phyloP scores from a whole-genome alignment of 2,888 invertebrate species.

The Sialis lutaria region DNA sequence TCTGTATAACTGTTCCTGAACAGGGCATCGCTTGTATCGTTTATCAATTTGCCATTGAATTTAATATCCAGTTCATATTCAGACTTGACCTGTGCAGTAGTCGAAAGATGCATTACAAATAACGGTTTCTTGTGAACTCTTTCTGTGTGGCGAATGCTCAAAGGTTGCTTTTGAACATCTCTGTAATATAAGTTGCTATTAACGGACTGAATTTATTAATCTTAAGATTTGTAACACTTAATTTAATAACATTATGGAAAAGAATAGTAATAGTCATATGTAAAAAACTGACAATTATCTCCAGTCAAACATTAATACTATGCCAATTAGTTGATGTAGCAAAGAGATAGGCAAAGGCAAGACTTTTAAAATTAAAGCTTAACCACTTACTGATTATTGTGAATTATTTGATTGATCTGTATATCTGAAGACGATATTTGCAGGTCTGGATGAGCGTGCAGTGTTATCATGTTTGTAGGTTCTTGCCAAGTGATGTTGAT shows the following conservation, averaged over 20 bases:
- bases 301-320: no score
- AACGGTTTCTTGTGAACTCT: constrained; percentile 42
- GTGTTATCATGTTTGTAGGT: constrained; percentile 38
- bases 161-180: no score
- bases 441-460: constrained; percentile 49
- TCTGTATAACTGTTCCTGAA: constrained; percentile 47
- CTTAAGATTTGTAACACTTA: no score
- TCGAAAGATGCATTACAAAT: constrained; percentile 39
- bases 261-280: no score
- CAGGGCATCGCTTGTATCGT: constrained; percentile 45
- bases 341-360: no score
- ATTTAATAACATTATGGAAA: no score
- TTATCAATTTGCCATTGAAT: constrained; percentile 47
- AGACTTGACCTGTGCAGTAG: constrained; percentile 33
- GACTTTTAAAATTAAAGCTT: no score
- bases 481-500: constrained; percentile 51
- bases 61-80: constrained; percentile 42
- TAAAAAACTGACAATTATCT: no score
- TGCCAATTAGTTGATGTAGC: no score
- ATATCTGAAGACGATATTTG: constrained; percentile 36
- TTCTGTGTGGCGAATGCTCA: constrained; percentile 16
- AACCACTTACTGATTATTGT: constrained; percentile 18
- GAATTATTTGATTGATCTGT: constrained; percentile 21
- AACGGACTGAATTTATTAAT: no score
- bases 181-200: no score